Conservation (phyloP, 1,140 invertebrate species). For the Elysia chlorotica region DNA sequence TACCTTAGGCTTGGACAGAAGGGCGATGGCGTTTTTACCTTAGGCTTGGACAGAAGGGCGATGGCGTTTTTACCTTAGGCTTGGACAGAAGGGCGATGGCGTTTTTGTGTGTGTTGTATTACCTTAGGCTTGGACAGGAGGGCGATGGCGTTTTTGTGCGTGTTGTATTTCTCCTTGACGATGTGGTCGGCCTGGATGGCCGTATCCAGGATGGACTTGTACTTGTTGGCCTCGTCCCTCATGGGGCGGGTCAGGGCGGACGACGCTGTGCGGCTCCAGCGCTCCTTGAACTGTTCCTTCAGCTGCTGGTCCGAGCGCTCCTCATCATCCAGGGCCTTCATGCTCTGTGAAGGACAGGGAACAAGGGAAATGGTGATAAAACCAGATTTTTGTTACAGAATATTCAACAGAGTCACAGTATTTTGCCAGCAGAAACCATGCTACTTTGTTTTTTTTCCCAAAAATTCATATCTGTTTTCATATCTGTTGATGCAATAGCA, state of each 20-base stretch:
- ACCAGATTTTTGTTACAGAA: too few species aligned
- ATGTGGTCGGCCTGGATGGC: constrained; percentile 79
- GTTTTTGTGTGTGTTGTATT: too few species aligned
- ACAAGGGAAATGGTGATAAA: neutral
- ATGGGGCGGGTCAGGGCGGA: constrained; percentile 83
- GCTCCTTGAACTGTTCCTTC: constrained; percentile 82
- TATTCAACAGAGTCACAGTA: neutral
- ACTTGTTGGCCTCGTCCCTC: constrained; percentile 82
- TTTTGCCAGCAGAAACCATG: too few species aligned
- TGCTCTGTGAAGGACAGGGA: constrained; percentile 43
- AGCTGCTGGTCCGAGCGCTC: constrained; percentile 87
- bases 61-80: too few species aligned
- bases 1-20: too few species aligned
- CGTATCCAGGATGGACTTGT: constrained; percentile 87
- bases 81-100: too few species aligned
- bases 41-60: neutral
- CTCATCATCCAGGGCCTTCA: constrained; percentile 89
- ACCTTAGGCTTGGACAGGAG: constrained; percentile 78
- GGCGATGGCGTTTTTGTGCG: constrained; percentile 80
- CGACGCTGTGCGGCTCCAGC: constrained; percentile 90
- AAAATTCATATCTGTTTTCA: too few species aligned
- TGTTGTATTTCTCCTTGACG: constrained; percentile 85
- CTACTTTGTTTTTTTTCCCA: too few species aligned
- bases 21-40: too few species aligned
- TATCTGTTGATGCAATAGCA: too few species aligned